Evolutionary conservation across 2,797 vertebrate species (phyloP).

Genomic region (Myotis planiceps): DNA sequence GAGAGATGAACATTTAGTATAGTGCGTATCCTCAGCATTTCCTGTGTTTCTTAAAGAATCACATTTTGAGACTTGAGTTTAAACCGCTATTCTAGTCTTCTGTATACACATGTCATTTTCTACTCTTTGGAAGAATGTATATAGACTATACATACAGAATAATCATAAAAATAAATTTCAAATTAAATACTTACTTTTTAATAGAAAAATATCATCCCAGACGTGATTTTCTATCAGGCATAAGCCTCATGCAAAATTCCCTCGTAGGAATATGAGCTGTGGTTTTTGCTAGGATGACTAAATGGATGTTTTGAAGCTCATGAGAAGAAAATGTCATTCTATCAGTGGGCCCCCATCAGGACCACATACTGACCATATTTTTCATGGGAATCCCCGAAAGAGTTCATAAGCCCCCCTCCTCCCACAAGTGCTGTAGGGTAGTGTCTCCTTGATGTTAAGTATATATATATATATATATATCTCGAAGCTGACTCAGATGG

Average conservation of each 20-base stretch:
- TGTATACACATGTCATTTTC: background rate
- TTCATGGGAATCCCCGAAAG: background rate
- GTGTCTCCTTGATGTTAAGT: background rate
- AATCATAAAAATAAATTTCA: background rate
- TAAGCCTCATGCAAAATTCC: background rate
- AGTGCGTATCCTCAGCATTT: background rate
- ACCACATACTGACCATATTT: background rate
- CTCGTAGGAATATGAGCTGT: background rate
- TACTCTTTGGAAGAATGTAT: background rate
- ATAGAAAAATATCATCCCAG: background rate
- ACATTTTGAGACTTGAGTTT: background rate
- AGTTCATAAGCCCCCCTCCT: too few relatives aligned
- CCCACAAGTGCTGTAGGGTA: fast-evolving
- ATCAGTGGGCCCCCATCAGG: background rate
- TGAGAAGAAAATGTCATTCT: background rate
- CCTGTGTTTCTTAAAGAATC: background rate
- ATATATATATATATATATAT: too few relatives aligned
- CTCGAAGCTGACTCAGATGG: background rate
- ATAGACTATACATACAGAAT: background rate
- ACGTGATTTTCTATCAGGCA: background rate
- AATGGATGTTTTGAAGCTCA: background rate
- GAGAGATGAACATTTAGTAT: background rate
- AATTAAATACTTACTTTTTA: background rate
- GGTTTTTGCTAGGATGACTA: background rate
- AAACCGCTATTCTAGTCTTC: background rate